Base-by-base conservation (phyloP, 2,113 vertebrate genomes). In the Neomonachus schauinslandi region DNA sequence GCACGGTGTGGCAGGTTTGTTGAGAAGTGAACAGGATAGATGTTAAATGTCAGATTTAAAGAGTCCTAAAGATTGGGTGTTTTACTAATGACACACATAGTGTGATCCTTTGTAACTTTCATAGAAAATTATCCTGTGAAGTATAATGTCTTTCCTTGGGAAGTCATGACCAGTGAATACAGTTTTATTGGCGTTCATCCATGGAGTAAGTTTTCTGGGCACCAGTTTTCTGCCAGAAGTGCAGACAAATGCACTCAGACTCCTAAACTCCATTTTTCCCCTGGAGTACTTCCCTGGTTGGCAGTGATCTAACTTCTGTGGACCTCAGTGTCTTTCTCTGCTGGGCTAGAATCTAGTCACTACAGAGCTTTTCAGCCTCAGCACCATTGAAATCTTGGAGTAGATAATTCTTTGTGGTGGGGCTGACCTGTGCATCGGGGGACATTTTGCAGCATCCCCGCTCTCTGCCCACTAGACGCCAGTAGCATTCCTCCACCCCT, bases 111-210 rank as follows among this genome's bases (percentile, higher is more conserved):
- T 33, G 2, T 93, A 74, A 57, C 84, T 74, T 67, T 67, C 63
- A 57, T 6, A 59, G 42, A 92, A 95, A 77, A 71, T 89, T 94
- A 71, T 81, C 83, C 93, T 91, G 28, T 77, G 39, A 22, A 18
- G 93, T 76, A 26, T 61, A 87, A 83, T 26, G 39, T 65, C 21
- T 97, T 95, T 91, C 12, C 53, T 65, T 90, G 49, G 86, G 94
- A 91, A 97, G 1, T 83, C 94, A 77, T 87, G 46, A 49, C 59
- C 39, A 84, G 28, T 76, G 55, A 87, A 61, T 82, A 71, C 7
- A 42, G 9, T 93, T 71, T 79, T 65, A 36, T 42, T 89, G 51
- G 14, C 26, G 39, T 67, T 61, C 33, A 69, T 85, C 92, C 22
- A 51, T 80, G 86, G 81, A 80, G 24, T 84, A 93, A 79, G 11